These are phyloP conservation scores for Karalla daura DNA, from an alignment of 2,797 vertebrate genomes.

Conservation along the genomic window DNA sequence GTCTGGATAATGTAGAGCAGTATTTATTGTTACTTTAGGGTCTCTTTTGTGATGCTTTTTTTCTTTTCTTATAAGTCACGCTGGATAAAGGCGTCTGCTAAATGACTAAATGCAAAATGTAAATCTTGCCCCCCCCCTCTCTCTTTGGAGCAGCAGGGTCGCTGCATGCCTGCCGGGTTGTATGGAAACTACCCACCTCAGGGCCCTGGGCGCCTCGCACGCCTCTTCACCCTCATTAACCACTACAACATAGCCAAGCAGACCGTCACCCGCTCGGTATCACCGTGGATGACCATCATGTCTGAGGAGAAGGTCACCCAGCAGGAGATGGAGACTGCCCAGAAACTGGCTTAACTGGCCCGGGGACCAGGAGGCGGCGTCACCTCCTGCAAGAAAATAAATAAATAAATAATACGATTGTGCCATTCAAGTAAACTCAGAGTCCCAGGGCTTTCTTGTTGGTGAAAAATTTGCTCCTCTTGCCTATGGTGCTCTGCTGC, in stretches of 20 bases:
- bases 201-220: slow-evolving; percentile 89
- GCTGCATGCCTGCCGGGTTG: slow-evolving; percentile 92
- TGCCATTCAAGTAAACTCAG: slow-evolving; percentile 79
- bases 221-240: slow-evolving; percentile 95
- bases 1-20: no score
- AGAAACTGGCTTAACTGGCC: slow-evolving; percentile 89
- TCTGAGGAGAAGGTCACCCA: slow-evolving; percentile 95
- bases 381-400: slow-evolving; percentile 27
- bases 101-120: no score
- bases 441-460: slow-evolving; percentile 43
- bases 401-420: slow-evolving; percentile 67
- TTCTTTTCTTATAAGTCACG: no score
- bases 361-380: slow-evolving; percentile 40
- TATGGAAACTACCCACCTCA: slow-evolving; percentile 93
- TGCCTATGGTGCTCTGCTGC: slow-evolving; percentile 56
- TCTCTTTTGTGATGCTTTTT: no score
- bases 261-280: slow-evolving; percentile 93
- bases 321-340: slow-evolving; percentile 93
- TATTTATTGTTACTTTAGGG: no score
- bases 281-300: slow-evolving; percentile 95
- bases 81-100: no score
- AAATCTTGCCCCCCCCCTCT: background rate
- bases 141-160: slow-evolving; percentile 86
- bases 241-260: slow-evolving; percentile 97
- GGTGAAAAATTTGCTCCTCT: slow-evolving; percentile 42